phyloP scores from a whole-genome alignment of 2,888 invertebrate genomes.

The Latheticus oryzae region DNA sequence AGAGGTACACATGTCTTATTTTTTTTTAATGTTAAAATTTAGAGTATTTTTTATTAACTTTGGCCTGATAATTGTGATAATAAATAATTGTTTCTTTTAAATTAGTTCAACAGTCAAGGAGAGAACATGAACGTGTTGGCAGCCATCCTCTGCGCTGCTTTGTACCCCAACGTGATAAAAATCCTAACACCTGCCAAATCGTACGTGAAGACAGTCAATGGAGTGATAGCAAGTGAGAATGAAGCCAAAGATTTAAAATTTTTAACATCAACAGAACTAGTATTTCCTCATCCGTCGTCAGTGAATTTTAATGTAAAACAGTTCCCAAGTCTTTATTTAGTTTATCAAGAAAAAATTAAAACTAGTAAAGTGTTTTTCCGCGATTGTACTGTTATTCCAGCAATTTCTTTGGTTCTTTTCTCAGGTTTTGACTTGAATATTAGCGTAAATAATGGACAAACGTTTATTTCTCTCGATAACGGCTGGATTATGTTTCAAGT shows the following conservation, averaged over 20 bases:
- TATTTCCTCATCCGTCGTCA: slow-evolving; percentile 79
- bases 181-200: slow-evolving; percentile 83
- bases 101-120: slow-evolving; percentile 79
- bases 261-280: slow-evolving; percentile 80
- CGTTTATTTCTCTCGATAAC: slow-evolving; percentile 79
- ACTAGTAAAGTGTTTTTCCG: slow-evolving; percentile 83
- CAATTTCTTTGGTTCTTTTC: slow-evolving; percentile 78
- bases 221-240: slow-evolving; percentile 79
- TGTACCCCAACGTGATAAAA: slow-evolving; percentile 93
- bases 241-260: slow-evolving; percentile 79
- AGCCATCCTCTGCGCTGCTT: slow-evolving; percentile 89
- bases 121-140: slow-evolving; percentile 80
- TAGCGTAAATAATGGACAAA: slow-evolving; percentile 78
- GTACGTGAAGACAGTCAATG: slow-evolving; percentile 77
- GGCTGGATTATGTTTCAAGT: slow-evolving; percentile 87
- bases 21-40: slow-evolving; percentile 6
- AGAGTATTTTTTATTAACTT: background rate
- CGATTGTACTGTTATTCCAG: slow-evolving; percentile 84
- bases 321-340: slow-evolving; percentile 80
- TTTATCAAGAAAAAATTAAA: slow-evolving; percentile 86
- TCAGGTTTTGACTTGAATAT: slow-evolving; percentile 80
- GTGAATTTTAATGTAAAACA: slow-evolving; percentile 75
- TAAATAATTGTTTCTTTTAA: slow-evolving; percentile 51
- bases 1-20: slow-evolving; percentile 50
- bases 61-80: background rate